A percentile compares a stretch with the other conserved stretches of the same genome.
Conservation (phyloP, 2,888 invertebrate genomes). For the Apocheima hispidaria region DNA sequence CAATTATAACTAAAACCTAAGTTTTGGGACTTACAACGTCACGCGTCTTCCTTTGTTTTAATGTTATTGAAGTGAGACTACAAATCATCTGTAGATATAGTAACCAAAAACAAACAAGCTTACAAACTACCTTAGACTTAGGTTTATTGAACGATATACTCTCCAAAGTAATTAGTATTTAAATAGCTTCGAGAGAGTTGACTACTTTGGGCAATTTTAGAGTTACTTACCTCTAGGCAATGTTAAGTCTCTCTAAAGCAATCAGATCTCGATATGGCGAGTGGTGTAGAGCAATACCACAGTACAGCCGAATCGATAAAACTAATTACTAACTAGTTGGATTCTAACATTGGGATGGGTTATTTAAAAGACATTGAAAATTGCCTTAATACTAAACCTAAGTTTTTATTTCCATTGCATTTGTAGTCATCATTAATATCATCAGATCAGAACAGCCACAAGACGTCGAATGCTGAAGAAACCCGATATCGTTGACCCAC, state of each 20-base stretch:
- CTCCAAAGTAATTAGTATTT: constrained; percentile 1
- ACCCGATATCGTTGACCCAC: too few species aligned
- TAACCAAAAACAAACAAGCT: not conserved
- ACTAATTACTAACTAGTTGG: not conserved
- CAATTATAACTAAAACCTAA: too few species aligned
- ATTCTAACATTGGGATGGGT: not conserved
- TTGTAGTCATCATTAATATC: too few species aligned
- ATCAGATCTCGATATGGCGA: not conserved
- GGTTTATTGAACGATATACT: constrained; percentile 1
- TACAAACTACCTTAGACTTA: not conserved
- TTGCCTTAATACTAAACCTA: too few species aligned
- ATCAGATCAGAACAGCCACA: too few species aligned
- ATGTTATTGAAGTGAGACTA: too few species aligned
- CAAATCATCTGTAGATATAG: not conserved
- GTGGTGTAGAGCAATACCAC: not conserved
- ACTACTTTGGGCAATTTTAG: not conserved
- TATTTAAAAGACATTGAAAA: too few species aligned
- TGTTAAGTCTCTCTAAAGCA: constrained; percentile 4
- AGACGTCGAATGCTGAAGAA: too few species aligned
- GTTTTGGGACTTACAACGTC: too few species aligned
- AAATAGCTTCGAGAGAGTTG: constrained; percentile 1
- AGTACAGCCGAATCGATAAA: not conserved
- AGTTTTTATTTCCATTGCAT: not conserved
- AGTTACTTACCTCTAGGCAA: not conserved
- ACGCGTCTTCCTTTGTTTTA: too few species aligned